phyloP scores from a whole-genome alignment of 2,888 invertebrate species.

The Nyleta sp. region DNA sequence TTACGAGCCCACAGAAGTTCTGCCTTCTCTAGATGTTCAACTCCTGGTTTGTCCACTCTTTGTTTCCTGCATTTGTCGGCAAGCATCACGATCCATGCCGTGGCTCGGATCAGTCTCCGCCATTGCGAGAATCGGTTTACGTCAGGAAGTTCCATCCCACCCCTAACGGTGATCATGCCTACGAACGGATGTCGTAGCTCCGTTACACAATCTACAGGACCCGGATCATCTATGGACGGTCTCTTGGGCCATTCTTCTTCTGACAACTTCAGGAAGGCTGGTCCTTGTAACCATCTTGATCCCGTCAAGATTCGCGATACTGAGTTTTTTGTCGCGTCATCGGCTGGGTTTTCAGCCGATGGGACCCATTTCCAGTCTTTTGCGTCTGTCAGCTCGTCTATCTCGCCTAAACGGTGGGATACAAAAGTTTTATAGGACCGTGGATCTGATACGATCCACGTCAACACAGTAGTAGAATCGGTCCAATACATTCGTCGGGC shows the following conservation, averaged over 20 bases:
- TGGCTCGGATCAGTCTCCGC: conserved; percentile 3
- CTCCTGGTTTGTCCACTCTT: no score
- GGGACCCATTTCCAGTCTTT: conserved; percentile 67
- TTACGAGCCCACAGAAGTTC: not conserved
- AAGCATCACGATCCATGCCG: not conserved
- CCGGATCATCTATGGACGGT: not conserved
- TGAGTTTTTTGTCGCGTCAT: conserved; percentile 15
- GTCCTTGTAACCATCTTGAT: conserved; percentile 48
- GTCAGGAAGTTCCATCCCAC: not conserved
- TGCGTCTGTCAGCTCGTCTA: conserved; percentile 59
- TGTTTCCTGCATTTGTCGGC: not conserved
- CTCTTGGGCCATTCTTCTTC: not conserved
- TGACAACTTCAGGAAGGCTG: conserved; percentile 25
- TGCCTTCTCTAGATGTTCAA: not conserved
- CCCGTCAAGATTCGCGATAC: not conserved
- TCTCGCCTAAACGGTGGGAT: conserved; percentile 66
- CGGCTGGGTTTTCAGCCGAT: conserved; percentile 24
- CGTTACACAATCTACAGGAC: no score
- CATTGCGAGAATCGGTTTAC: not conserved
- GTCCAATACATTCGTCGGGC: conserved; percentile 44
- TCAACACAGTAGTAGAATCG: conserved; percentile 65
- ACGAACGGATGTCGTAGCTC: not conserved
- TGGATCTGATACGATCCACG: conserved; percentile 61
- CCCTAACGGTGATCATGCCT: not conserved
- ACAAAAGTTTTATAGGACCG: conserved; percentile 53